These are phyloP conservation scores for Dasypolia templi DNA, from an alignment of 2,888 invertebrate species.

Conservation along the genomic window DNA sequence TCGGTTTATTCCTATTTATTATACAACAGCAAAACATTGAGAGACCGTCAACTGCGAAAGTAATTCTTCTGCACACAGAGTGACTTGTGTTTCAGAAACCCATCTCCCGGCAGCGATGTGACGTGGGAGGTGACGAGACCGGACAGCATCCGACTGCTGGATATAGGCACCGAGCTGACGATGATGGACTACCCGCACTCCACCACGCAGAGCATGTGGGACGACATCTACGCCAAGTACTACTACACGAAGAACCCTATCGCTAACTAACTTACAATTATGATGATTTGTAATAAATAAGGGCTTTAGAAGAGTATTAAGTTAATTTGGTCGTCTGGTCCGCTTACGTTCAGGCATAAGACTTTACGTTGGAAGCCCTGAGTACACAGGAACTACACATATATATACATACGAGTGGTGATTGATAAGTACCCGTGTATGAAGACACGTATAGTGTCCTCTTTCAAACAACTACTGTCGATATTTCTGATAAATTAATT, in stretches of 20 bases:
- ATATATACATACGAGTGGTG: no score
- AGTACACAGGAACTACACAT: no score
- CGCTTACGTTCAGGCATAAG: neutral
- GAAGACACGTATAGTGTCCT: no score
- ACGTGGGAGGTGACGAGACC: slow-evolving; percentile 76
- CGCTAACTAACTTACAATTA: slow-evolving; percentile 31
- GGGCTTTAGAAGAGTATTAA: no score
- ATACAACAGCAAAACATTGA: neutral
- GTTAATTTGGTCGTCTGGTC: neutral
- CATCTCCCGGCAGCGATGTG: slow-evolving; percentile 64
- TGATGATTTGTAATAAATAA: slow-evolving; percentile 12
- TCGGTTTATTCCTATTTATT: neutral
- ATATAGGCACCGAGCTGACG: slow-evolving; percentile 75
- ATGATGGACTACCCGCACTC: slow-evolving; percentile 79
- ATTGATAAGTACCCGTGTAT: no score
- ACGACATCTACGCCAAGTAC: slow-evolving; percentile 83
- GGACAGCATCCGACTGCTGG: slow-evolving; percentile 73
- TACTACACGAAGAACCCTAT: slow-evolving; percentile 74
- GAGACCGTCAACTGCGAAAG: neutral
- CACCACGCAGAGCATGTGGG: slow-evolving; percentile 75
- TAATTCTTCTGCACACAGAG: neutral
- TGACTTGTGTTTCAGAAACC: slow-evolving; percentile 72
- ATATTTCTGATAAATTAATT: no score
- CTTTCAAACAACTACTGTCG: no score
- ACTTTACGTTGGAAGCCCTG: neutral